A percentile compares a stretch with the other conserved stretches of the same genome.
These are phyloP conservation scores for Leptocoma aspasia DNA, from an alignment of 2,113 vertebrate species.

Conservation along the genomic window DNA sequence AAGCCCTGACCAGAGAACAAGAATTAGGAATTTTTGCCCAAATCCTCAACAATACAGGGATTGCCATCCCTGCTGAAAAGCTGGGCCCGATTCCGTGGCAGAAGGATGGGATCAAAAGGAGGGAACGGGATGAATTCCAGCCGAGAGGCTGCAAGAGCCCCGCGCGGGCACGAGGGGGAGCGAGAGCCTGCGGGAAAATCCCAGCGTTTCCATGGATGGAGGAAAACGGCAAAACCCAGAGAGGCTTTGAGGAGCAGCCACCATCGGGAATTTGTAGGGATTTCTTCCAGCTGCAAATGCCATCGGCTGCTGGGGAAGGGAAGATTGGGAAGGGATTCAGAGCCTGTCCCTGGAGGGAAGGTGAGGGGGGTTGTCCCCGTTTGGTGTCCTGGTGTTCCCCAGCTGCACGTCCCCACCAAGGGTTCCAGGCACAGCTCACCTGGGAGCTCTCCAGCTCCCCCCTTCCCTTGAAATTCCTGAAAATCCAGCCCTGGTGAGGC, in stretches of 20 bases:
- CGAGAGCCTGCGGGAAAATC: background rate
- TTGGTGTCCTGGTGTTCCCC: rapidly evolving
- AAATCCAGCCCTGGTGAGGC: background rate
- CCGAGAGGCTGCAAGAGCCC: background rate
- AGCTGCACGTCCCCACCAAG: background rate
- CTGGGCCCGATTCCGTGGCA: rapidly evolving
- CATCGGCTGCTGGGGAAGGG: rapidly evolving
- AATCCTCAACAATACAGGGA: rapidly evolving
- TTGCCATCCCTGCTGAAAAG: background rate
- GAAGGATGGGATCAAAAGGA: rapidly evolving
- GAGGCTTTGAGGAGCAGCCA: background rate
- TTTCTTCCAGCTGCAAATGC: background rate
- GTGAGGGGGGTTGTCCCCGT: rapidly evolving
- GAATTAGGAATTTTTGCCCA: rapidly evolving
- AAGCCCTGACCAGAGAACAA: rapidly evolving
- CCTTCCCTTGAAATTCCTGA: background rate
- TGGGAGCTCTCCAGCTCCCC: background rate
- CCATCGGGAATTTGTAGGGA: rapidly evolving
- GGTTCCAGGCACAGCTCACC: background rate
- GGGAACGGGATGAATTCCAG: rapidly evolving
- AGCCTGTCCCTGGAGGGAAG: background rate
- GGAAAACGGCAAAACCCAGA: rapidly evolving
- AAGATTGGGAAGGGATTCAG: background rate
- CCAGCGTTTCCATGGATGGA: rapidly evolving
- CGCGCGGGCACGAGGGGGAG: background rate